These are phyloP conservation scores for Eriosoma lanigerum DNA, from an alignment of 1,140 invertebrate species.

Conservation along the genomic window DNA sequence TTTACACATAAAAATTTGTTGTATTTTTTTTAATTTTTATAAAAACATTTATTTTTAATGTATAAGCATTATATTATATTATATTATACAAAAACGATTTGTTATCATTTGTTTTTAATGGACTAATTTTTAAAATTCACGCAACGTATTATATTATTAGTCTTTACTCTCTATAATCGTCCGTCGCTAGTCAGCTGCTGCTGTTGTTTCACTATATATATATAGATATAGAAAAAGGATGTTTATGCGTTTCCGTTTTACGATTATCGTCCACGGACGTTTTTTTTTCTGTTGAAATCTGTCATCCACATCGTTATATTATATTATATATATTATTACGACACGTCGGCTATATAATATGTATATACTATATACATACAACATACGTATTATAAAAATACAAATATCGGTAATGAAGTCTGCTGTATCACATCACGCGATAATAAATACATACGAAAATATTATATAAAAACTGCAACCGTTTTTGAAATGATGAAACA, in stretches of 20 bases:
- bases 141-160: not conserved
- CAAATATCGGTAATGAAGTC: not conserved
- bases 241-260: not conserved
- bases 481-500: no score
- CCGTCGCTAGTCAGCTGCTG: no score
- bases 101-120: constrained; percentile 1
- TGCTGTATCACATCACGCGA: not conserved
- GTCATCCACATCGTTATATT: no score
- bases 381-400: no score
- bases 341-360: no score
- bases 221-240: not conserved
- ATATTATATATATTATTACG: no score
- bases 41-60: no score
- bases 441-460: not conserved
- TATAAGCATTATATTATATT: not conserved
- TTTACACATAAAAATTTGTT: no score
- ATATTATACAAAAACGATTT: not conserved
- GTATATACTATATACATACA: no score
- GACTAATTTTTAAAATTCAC: not conserved
- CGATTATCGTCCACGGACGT: not conserved
- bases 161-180: not conserved
- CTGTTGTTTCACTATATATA: no score
- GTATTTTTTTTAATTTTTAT: no score
- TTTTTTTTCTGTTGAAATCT: not conserved
- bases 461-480: not conserved